Base-by-base conservation (phyloP, 2,113 vertebrate species). In the Erinaceus europaeus region DNA sequence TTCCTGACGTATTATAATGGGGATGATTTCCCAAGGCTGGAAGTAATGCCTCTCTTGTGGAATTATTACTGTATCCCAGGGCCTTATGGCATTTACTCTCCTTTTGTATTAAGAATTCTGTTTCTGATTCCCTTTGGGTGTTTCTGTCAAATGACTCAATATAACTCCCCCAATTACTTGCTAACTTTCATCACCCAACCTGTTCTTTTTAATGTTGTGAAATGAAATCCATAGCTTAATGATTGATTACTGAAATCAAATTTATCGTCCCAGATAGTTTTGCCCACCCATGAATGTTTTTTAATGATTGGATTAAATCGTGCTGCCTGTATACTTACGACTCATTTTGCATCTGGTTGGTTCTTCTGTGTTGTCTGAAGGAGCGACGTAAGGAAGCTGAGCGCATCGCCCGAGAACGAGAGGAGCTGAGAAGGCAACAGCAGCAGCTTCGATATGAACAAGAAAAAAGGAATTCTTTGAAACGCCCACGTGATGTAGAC, bases 371-470 rank as follows among this genome's bases (percentile, higher is more conserved):
- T 71, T 76, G 46, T 48, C 48, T 95, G 83, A 91, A 99, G 99
- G 99, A 99, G 65, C 97, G 99, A 0, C 98, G 99, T 5, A 99
- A 99, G 93, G 99, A 99, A 95, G 98, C 98, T 0, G 99, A 99
- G 73, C 98, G 98, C 20, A 98, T 99, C 86, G 98, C 98, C 5
- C 98, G 99, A 0, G 99, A 99, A 87, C 97, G 99, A 11, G 99
- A 99, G 91, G 99, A 99, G 15, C 97, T 99, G 4, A 96, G 99
- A 46, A 96, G 99, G 29, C 99, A 99, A 46, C 99, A 99, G 92
- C 99, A 99, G 87, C 99, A 99, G 57, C 98, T 99, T n/a, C 99
- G 99, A 0, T 99, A 98, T 1, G 99, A 99, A 65, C 99, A 99
- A 92, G 99, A 99, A 53, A 99, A 99, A 94, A 98, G 99, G 88